Base-by-base conservation (phyloP, 2,113 vertebrate species). In the Catagonus wagneri region DNA sequence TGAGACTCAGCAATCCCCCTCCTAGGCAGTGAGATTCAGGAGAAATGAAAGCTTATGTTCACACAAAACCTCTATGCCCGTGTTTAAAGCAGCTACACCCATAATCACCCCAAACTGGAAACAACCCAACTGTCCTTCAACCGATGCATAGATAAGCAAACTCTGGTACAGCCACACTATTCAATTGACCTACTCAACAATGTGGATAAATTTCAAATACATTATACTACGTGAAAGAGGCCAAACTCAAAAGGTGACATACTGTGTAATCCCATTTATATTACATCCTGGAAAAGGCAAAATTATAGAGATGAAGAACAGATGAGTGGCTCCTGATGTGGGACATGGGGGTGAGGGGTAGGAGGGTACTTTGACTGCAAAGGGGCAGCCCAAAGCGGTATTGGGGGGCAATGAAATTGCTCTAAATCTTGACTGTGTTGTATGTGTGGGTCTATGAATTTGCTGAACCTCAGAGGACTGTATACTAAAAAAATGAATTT, bases 351-450 rank as follows among this genome's bases (percentile, higher is more conserved):
- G 11, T 25, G 72, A 44, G 63, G 72, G n/a, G 11, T 4, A n/a
- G 58, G 60, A 50, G 2, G 25, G 58, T 3, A 75, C 4, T 1
- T 9, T 29, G 75, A 39, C 66, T 13, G 22, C n/a, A 29, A 54
- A 83, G 66, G 19, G 39, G 34, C 10, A n/a, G 68, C 13, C 50
- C n/a, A 44, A 19, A 29, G 52, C 11, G 15, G 5, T 6, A 7
- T 32, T 4, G 1, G 19, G 14, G n/a, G 20, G 16, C n/a, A 27
- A 44, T 4, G 3, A 16, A 12, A 29, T 4, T 27, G 15, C 20
- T n/a, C 39, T 44, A 39, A 65, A 75, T 27, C 36, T 87, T 54
- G 39, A 23, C 13, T 8, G 8, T 14, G 22, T 10, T 11, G 22
- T 25, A 44, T 34, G 9, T 4, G 11, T 1, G 22, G 69, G 6